These are phyloP conservation scores for Kryphioiulus occultus DNA, from an alignment of 2,888 invertebrate species.

Conservation along the genomic window DNA sequence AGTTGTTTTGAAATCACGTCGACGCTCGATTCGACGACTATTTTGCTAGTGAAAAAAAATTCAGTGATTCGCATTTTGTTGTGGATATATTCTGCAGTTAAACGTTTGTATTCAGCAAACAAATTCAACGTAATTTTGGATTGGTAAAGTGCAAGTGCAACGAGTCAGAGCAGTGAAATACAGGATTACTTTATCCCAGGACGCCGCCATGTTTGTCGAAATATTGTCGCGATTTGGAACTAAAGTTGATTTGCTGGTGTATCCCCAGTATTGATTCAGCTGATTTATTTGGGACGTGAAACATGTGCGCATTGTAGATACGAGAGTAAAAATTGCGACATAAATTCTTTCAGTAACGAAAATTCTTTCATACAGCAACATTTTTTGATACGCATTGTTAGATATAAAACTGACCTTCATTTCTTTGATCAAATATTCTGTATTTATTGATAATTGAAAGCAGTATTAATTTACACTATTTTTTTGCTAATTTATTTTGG, in stretches of 20 bases:
- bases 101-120: neutral
- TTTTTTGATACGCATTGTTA: neutral
- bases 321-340: too few species aligned
- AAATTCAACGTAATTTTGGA: neutral
- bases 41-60: neutral
- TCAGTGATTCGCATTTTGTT: neutral
- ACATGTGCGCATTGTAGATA: too few species aligned
- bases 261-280: neutral
- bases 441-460: too few species aligned
- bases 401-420: neutral
- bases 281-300: neutral
- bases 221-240: neutral
- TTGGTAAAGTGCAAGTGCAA: neutral
- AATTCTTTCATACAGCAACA: too few species aligned
- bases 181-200: neutral
- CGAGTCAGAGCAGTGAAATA: neutral
- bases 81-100: neutral
- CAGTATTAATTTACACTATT: too few species aligned
- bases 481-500: neutral
- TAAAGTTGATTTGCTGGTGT: neutral
- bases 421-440: neutral
- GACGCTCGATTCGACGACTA: neutral
- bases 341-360: too few species aligned
- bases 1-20: neutral
- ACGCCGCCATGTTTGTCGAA: neutral